Evolutionary conservation across 2,888 invertebrate genomes (phyloP).

Genomic region (Brenthis hecate): DNA sequence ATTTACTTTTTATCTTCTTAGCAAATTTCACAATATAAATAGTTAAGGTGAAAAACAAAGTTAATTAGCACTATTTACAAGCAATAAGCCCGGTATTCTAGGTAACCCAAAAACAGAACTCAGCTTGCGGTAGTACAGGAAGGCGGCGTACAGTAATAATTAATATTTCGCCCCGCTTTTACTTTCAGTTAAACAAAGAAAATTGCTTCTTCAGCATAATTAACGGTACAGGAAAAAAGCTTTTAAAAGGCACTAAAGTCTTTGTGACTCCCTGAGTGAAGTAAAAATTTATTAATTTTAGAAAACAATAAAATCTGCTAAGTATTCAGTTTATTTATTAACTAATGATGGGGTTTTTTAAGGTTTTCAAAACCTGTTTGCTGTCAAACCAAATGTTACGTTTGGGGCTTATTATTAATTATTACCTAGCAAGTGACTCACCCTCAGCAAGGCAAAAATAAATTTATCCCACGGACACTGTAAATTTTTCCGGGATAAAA

Average conservation of each 20-base stretch:
- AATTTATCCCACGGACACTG: no score
- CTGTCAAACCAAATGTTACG: no score
- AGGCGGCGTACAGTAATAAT: constrained; percentile 30
- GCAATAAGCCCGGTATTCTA: background rate
- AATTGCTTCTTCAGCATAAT: constrained; percentile 39
- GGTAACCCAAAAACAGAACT: constrained; percentile 1
- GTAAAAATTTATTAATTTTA: constrained; percentile 34
- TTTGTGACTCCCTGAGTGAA: constrained; percentile 30
- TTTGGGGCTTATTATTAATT: no score
- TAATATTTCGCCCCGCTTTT: constrained; percentile 29
- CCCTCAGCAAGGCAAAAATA: no score
- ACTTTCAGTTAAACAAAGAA: constrained; percentile 35
- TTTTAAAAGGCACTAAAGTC: constrained; percentile 36
- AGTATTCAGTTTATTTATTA: no score
- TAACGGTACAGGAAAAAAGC: constrained; percentile 34
- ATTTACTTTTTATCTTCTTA: no score
- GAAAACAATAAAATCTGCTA: constrained; percentile 29
- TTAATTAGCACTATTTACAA: background rate
- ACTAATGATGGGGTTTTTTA: no score
- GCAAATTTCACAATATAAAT: no score
- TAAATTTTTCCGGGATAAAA: no score
- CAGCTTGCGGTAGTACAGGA: constrained; percentile 9
- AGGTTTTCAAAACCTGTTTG: no score
- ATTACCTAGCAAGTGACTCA: no score
- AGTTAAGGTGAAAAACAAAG: no score